phyloP scores from a whole-genome alignment of 64 coral and sea anemone species.

The Porites australiensis region DNA sequence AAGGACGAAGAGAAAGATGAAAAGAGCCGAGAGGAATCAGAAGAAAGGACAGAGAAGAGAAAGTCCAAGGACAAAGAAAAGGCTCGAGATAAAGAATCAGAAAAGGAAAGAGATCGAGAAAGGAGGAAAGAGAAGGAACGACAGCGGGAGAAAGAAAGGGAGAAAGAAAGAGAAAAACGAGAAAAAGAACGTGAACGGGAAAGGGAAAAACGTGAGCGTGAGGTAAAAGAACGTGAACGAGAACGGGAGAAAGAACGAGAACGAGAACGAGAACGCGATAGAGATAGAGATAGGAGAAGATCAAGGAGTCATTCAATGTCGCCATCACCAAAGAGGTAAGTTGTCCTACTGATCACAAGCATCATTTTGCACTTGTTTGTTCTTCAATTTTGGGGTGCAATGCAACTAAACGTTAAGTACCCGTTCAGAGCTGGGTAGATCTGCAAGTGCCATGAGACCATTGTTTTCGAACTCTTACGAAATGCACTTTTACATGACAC shows the following conservation, averaged over 20 bases:
- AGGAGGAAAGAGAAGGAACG: slow-evolving; percentile 58
- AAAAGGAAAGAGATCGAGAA: slow-evolving; percentile 51
- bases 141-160: slow-evolving; percentile 30
- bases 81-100: slow-evolving; percentile 60
- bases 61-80: slow-evolving; percentile 68
- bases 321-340: slow-evolving; percentile 56
- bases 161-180: slow-evolving; percentile 9
- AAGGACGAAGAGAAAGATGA: slow-evolving; percentile 29
- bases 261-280: slow-evolving; percentile 10
- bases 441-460: too few species aligned
- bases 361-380: too few species aligned
- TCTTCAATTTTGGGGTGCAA: too few species aligned
- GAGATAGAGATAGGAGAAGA: slow-evolving; percentile 57
- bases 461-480: too few species aligned
- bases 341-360: too few species aligned
- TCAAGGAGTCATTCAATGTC: slow-evolving; percentile 62
- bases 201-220: slow-evolving; percentile 15
- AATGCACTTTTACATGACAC: too few species aligned
- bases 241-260: slow-evolving; percentile 60
- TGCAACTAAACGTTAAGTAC: too few species aligned
- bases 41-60: slow-evolving; percentile 58
- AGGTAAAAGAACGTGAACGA: slow-evolving; percentile 28
- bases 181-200: slow-evolving; percentile 35
- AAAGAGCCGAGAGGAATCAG: slow-evolving; percentile 35
- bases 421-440: too few species aligned